These are phyloP conservation scores for Eupithecia subumbrata DNA, from an alignment of 2,888 invertebrate species.

Conservation along the genomic window DNA sequence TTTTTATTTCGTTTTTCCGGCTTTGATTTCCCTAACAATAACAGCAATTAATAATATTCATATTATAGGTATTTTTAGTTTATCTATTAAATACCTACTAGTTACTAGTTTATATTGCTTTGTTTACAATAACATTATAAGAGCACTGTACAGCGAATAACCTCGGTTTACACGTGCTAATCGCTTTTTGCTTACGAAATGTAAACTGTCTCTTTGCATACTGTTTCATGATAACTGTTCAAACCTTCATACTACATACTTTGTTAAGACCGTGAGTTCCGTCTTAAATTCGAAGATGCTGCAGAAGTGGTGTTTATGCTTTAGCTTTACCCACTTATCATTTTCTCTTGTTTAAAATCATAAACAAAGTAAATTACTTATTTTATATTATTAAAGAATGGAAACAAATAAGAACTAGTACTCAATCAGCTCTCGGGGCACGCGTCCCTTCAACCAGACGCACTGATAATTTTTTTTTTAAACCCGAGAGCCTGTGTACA, in stretches of 20 bases:
- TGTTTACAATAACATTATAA: conserved; percentile 15
- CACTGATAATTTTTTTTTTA: no score
- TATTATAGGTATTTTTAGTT: neutral
- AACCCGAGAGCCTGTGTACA: no score
- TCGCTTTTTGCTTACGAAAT: conserved; percentile 17
- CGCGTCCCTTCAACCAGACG: no score
- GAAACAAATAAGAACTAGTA: neutral
- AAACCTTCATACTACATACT: neutral
- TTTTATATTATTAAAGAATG: no score
- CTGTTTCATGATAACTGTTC: neutral
- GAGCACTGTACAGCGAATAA: neutral
- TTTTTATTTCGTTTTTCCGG: neutral
- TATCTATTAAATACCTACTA: neutral
- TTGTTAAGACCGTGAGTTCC: neutral
- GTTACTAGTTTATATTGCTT: conserved; percentile 3
- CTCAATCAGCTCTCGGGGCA: neutral
- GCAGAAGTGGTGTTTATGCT: no score
- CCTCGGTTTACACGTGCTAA: conserved; percentile 21
- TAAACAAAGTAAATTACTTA: no score
- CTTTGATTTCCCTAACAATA: neutral
- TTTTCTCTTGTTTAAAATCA: neutral
- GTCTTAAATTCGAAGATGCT: neutral
- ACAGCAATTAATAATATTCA: neutral
- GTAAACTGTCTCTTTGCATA: conserved; percentile 11
- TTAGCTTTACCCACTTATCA: neutral